Evolutionary conservation across 2,113 vertebrate genomes (phyloP).

Genomic region (Syrrhaptes paradoxus): DNA sequence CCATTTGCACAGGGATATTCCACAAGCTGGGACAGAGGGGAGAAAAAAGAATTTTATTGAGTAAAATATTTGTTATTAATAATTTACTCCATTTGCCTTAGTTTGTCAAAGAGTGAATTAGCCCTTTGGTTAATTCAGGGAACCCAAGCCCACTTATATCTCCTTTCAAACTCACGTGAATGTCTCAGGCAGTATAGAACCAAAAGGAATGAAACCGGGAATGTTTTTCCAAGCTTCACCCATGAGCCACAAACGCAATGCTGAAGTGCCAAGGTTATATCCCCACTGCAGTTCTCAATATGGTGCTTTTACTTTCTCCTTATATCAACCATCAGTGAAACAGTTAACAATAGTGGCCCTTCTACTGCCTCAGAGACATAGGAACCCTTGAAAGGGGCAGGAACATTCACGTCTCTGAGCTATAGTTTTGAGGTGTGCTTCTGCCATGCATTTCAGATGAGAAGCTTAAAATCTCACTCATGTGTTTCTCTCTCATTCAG

Average conservation of each 20-base stretch:
- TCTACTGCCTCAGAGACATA: background rate
- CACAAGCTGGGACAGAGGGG: background rate
- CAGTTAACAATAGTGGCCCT: background rate
- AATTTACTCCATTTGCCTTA: background rate
- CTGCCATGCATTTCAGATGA: background rate
- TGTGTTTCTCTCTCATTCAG: background rate
- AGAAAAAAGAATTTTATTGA: background rate
- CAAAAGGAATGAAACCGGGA: background rate
- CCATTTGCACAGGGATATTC: background rate
- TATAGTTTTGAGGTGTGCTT: background rate
- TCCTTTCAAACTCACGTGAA: background rate
- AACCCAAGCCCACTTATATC: background rate
- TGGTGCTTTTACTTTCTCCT: background rate
- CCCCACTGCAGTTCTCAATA: background rate
- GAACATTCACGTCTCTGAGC: background rate
- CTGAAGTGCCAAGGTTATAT: background rate
- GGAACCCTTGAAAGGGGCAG: background rate
- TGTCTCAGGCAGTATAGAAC: background rate
- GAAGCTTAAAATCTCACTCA: slow-evolving; percentile 19
- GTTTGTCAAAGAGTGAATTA: background rate
- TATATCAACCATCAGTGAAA: background rate
- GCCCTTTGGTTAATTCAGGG: background rate
- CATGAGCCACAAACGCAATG: fast-evolving
- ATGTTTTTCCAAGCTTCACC: background rate
- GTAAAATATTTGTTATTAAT: background rate